Evolutionary conservation across 2,113 vertebrate species (phyloP).

Genomic region (Prionailurus viverrinus): DNA sequence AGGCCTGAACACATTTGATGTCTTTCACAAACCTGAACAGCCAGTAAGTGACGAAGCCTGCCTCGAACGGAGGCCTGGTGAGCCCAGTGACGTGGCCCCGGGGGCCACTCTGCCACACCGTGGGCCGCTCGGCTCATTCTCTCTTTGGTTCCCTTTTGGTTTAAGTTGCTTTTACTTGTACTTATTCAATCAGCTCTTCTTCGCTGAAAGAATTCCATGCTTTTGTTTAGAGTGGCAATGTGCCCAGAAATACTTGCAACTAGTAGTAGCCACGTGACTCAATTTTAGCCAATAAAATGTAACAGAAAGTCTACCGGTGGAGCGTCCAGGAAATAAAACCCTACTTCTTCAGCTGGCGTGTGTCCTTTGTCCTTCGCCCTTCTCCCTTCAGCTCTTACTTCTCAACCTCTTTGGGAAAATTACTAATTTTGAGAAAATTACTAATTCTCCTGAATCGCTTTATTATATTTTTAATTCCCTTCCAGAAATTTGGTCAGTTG

Average conservation of each 20-base stretch:
- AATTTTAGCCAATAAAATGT: not conserved
- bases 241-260: not conserved
- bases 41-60: not conserved
- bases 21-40: not conserved
- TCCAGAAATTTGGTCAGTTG: not conserved
- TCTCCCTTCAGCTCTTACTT: not conserved
- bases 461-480: not conserved
- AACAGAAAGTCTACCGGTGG: not conserved
- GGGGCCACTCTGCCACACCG: rapidly evolving
- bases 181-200: not conserved
- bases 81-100: not conserved
- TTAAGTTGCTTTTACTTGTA: not conserved
- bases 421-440: not conserved
- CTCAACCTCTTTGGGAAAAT: not conserved
- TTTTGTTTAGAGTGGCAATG: not conserved
- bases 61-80: too few relatives aligned
- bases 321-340: not conserved
- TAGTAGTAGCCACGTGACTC: not conserved
- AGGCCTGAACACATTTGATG: not conserved
- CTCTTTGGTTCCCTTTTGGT: not conserved
- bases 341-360: not conserved
- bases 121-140: not conserved
- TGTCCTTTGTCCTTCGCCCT: not conserved
- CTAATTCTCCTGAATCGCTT: not conserved
- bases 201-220: not conserved